Base-by-base conservation (phyloP, 2,113 vertebrate genomes). In the Albula goreensis region DNA sequence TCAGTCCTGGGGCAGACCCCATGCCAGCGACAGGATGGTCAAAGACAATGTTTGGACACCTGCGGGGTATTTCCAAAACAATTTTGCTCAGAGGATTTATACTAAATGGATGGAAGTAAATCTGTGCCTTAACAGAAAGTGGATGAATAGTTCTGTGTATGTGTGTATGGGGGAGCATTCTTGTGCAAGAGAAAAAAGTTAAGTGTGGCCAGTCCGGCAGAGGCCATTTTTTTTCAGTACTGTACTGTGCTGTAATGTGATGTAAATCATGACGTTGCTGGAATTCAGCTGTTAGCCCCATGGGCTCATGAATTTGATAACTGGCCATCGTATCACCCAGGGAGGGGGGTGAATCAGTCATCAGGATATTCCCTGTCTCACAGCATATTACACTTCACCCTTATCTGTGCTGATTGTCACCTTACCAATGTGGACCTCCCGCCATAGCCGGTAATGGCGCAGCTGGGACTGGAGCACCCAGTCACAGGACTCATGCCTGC, bases 11-110 rank as follows among this genome's bases (percentile, higher is more conserved):
- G 70, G 70, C 70, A 31, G 70, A 74, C 25, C 70, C 70, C 22
- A 10, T 74, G n/a, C 70, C n/a, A 31, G 70, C 17, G n/a, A 74
- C 3, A 9, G 70, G 70, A 31, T 13, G 70, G 70, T n/a, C 70
- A 74, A 74, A 74, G n/a, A 74, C 19, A 74, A 74, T 74, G 25
- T 74, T 74, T 74, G 70, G n/a, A 74, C 70, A 74, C 70, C 70
- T 74, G 70, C 70, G 9, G 70, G 70, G 70, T 74, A 74, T 31
- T 74, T 74, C 9, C 70, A 31, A 22, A 74, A 74, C 70, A 25
- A 74, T 74, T 74, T 74, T 25, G 22, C 2, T 9, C 70, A 1
- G 9, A 31, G 70, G 25, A 2, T 70, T 70, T 0, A 25, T 74
- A 22, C 70, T 22, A 8, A 22, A 22, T 5, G 22, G n/a, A 74